Conservation (phyloP, 2,113 vertebrate species). For the Oenanthe melanoleuca region DNA sequence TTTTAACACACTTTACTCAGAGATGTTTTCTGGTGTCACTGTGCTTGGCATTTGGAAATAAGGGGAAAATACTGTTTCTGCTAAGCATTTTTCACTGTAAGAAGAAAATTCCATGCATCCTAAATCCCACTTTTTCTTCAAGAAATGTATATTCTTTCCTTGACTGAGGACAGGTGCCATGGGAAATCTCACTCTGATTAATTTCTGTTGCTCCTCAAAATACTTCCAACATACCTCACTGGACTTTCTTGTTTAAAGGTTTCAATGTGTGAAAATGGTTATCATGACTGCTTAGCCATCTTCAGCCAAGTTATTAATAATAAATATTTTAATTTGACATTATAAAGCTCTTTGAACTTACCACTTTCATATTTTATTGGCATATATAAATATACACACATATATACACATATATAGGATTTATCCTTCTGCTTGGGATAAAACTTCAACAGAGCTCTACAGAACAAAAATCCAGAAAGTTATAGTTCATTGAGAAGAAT, state of each 20-base stretch:
- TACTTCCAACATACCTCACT: not conserved
- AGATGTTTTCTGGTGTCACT: not conserved
- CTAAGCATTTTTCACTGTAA: not conserved
- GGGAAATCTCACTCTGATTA: not conserved
- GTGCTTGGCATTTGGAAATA: not conserved
- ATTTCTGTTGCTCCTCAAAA: not conserved
- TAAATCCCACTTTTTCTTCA: not conserved
- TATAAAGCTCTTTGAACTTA: not conserved
- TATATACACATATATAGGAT: not conserved
- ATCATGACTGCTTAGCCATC: not conserved
- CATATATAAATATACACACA: no score
- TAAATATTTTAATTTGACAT: not conserved
- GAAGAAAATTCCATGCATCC: not conserved
- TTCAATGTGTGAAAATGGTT: not conserved
- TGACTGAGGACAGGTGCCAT: not conserved
- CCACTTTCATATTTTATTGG: not conserved
- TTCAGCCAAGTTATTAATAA: not conserved
- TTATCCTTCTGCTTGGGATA: not conserved
- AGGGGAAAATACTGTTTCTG: not conserved
- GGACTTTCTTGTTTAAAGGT: not conserved
- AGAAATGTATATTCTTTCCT: not conserved
- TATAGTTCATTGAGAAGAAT: not conserved
- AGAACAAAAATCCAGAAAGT: not conserved
- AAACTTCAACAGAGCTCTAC: not conserved
- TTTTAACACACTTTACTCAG: not conserved